phyloP scores from a whole-genome alignment of 2,113 vertebrate species.

The Sylvilagus bachmani region DNA sequence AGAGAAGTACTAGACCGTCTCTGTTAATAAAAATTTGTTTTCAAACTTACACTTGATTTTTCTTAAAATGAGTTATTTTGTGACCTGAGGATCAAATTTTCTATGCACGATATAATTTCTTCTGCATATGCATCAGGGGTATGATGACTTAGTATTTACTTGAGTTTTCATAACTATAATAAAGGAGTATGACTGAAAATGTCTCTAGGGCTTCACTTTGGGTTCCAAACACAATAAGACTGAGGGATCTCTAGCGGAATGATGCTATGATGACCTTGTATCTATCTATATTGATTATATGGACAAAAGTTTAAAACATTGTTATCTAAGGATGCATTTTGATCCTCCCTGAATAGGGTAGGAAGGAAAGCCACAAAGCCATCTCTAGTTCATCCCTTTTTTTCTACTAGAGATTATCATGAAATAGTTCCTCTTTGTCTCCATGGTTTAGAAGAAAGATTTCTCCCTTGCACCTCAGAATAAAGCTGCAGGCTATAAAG shows the following conservation, averaged over 20 bases:
- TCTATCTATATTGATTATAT: too few relatives aligned
- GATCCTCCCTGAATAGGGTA: background rate
- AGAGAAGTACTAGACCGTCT: constrained; percentile 3
- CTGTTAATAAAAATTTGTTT: background rate
- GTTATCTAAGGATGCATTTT: background rate
- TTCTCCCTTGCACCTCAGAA: fast-evolving
- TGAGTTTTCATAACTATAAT: background rate
- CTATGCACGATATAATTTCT: background rate
- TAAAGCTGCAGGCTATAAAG: background rate
- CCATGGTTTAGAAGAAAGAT: fast-evolving
- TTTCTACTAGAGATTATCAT: background rate
- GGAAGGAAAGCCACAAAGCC: fast-evolving
- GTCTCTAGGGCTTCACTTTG: background rate
- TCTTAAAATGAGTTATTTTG: constrained; percentile 11
- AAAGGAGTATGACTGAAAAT: background rate
- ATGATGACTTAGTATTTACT: background rate
- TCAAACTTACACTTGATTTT: background rate
- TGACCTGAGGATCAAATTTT: background rate
- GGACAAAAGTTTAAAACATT: background rate
- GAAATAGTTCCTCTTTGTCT: background rate
- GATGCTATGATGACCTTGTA: background rate
- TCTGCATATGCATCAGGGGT: background rate
- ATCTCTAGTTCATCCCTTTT: background rate
- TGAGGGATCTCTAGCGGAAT: background rate
- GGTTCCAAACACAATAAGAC: background rate